Evolutionary conservation across 2,797 vertebrate species (phyloP).

Genomic region (Thaleichthys pacificus): DNA sequence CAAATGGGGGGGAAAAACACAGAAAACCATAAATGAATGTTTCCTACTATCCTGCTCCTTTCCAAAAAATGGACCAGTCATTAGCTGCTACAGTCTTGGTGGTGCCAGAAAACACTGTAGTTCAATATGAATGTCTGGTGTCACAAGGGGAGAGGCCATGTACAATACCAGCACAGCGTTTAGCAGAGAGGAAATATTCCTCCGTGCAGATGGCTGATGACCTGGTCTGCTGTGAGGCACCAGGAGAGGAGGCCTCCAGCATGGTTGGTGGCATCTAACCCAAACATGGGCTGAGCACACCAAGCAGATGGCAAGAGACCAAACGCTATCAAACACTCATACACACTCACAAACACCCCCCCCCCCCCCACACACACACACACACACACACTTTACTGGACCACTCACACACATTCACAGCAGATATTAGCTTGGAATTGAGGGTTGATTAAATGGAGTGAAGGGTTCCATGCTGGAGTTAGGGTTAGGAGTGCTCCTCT

Average conservation of each 20-base stretch:
- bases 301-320: conserved; percentile 47
- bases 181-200: conserved; percentile 43
- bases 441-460: conserved; percentile 9
- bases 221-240: conserved; percentile 31
- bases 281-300: conserved; percentile 36
- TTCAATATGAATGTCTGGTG: conserved; percentile 22
- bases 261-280: conserved; percentile 37
- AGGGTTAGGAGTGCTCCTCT: neutral
- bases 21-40: no score
- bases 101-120: neutral
- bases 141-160: neutral
- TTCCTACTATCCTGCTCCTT: no score
- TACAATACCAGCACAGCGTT: neutral
- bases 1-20: no score
- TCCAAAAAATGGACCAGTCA: neutral
- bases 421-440: conserved; percentile 39
- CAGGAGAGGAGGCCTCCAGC: conserved; percentile 15
- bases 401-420: neutral
- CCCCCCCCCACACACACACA: no score
- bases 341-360: no score
- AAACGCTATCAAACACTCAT: conserved; percentile 36
- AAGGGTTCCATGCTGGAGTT: conserved; percentile 14
- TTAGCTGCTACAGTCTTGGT: neutral
- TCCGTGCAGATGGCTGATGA: conserved; percentile 65
- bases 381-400: no score